A percentile compares a stretch with the other conserved stretches of the same genome.
These are phyloP conservation scores for Psylliodes chrysocephalus DNA, from an alignment of 2,888 invertebrate species.

Conservation along the genomic window DNA sequence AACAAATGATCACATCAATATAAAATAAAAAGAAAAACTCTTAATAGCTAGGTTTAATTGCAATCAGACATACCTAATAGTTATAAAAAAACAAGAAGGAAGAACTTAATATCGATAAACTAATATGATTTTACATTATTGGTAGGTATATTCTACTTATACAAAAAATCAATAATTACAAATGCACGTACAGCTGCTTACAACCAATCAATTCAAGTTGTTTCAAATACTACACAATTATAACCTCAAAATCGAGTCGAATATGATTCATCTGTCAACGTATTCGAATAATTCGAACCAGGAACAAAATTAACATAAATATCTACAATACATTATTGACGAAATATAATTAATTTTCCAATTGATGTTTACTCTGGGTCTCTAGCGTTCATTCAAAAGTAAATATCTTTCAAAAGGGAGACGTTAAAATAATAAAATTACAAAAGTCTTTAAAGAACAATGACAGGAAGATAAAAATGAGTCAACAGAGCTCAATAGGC, in stretches of 20 bases:
- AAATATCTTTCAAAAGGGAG: too few species aligned
- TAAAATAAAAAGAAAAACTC: slow-evolving; percentile 44
- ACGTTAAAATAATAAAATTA: too few species aligned
- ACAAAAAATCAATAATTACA: slow-evolving; percentile 42
- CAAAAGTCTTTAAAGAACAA: too few species aligned
- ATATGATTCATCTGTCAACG: too few species aligned
- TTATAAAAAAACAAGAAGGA: slow-evolving; percentile 43
- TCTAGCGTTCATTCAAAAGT: too few species aligned
- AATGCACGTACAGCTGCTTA: slow-evolving; percentile 46
- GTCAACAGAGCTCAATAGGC: too few species aligned
- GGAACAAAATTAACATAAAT: too few species aligned
- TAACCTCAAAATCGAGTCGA: slow-evolving; percentile 31
- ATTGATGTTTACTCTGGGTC: too few species aligned
- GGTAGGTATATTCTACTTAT: slow-evolving; percentile 34
- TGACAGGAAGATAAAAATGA: too few species aligned
- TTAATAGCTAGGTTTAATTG: slow-evolving; percentile 46
- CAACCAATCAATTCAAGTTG: slow-evolving; percentile 27
- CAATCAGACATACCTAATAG: slow-evolving; percentile 42
- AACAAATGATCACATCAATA: slow-evolving; percentile 48
- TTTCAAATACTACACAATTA: slow-evolving; percentile 35
- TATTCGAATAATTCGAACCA: too few species aligned
- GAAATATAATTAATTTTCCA: too few species aligned
- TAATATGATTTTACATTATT: slow-evolving; percentile 42
- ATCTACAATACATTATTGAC: too few species aligned
- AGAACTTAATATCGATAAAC: slow-evolving; percentile 46